phyloP scores from a whole-genome alignment of 2,888 invertebrate species.

The Physocephala rufipes region DNA sequence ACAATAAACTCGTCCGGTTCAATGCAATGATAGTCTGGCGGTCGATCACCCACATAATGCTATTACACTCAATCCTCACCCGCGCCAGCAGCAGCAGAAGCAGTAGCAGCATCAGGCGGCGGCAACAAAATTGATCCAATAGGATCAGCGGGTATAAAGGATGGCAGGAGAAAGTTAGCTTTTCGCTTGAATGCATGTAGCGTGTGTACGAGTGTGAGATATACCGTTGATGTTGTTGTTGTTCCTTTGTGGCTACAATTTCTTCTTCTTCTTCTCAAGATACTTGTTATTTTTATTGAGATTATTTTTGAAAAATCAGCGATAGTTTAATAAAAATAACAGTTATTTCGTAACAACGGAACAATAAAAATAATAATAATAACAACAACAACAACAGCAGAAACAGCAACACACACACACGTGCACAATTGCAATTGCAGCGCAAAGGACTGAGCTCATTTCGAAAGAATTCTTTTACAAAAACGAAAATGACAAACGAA shows the following conservation, averaged over 20 bases:
- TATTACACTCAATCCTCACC: not conserved
- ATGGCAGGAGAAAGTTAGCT: conserved; percentile 44
- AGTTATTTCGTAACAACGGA: not conserved
- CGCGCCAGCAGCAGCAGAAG: not conserved
- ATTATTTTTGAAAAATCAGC: not conserved
- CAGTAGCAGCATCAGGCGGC: not conserved
- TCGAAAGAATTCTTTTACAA: conserved; percentile 9
- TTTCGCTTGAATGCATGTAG: conserved; percentile 56
- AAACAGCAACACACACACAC: not conserved
- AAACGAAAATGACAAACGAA: not conserved
- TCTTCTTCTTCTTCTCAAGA: conserved; percentile 39
- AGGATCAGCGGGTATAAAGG: not conserved
- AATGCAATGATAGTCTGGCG: not conserved
- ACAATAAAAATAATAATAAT: conserved; percentile 19
- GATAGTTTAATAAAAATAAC: no score
- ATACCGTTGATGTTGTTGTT: not conserved
- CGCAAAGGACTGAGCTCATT: conserved; percentile 13
- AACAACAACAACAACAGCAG: conserved; percentile 47
- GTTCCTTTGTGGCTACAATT: conserved; percentile 26
- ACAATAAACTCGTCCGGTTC: not conserved
- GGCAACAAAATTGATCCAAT: not conserved
- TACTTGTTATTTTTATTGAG: conserved; percentile 48
- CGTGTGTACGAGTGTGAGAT: conserved; percentile 37
- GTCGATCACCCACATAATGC: not conserved
- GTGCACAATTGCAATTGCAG: not conserved